Conservation (phyloP, 2,888 invertebrate species). For the Osedax fenrisi region DNA sequence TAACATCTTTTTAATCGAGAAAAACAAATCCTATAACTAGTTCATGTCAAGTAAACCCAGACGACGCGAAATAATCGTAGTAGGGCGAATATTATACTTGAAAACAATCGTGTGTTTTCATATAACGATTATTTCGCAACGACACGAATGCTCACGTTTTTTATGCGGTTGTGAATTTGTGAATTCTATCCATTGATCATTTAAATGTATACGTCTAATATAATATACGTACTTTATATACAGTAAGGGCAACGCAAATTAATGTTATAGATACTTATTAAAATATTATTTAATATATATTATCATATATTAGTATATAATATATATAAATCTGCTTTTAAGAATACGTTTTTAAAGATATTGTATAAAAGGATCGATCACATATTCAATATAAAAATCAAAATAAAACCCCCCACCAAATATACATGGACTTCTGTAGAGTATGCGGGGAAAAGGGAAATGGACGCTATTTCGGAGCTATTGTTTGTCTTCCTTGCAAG, state of each 20-base stretch:
- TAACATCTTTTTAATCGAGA: background rate
- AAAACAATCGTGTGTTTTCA: too few species aligned
- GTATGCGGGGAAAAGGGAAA: slow-evolving; percentile 37
- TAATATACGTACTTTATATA: background rate
- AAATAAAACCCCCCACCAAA: background rate
- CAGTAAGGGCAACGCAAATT: background rate
- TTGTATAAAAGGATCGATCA: too few species aligned
- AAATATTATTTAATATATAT: too few species aligned
- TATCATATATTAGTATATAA: too few species aligned
- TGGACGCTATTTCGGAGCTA: slow-evolving; percentile 37
- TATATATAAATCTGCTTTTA: too few species aligned
- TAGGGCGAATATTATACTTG: too few species aligned
- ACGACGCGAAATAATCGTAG: background rate
- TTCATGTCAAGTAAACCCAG: background rate
- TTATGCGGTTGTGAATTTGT: background rate
- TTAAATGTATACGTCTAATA: background rate
- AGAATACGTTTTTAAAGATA: too few species aligned
- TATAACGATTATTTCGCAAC: background rate
- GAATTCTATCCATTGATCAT: too few species aligned
- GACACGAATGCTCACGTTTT: too few species aligned
- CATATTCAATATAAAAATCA: too few species aligned
- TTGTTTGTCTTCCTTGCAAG: slow-evolving; percentile 38
- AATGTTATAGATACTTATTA: too few species aligned
- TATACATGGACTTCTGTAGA: background rate
- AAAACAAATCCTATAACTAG: background rate